phyloP scores from a whole-genome alignment of 2,888 invertebrate species.

The Rhagophthalmus giganteus region DNA sequence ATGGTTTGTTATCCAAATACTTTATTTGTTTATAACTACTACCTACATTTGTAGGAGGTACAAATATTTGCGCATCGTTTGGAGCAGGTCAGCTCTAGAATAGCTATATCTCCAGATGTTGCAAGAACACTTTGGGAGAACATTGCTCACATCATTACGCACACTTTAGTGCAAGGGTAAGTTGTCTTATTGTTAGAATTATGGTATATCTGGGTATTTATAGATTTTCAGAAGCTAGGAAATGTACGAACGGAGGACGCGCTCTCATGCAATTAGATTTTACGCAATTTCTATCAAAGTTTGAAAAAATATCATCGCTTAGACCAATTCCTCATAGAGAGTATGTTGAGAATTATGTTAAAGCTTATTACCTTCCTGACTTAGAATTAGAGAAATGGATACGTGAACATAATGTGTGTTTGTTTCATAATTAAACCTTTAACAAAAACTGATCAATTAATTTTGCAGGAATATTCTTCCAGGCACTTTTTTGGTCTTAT shows the following conservation, averaged over 20 bases:
- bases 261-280: slow-evolving; percentile 98
- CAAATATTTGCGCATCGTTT: slow-evolving; percentile 79
- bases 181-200: too few species aligned
- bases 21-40: too few species aligned
- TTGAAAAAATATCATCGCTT: slow-evolving; percentile 82
- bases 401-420: slow-evolving; percentile 70
- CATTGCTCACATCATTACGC: slow-evolving; percentile 81
- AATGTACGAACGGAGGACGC: slow-evolving; percentile 94
- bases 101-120: slow-evolving; percentile 72
- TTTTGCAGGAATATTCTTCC: slow-evolving; percentile 79
- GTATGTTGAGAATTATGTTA: slow-evolving; percentile 92
- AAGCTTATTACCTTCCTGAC: slow-evolving; percentile 93
- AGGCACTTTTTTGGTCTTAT: slow-evolving; percentile 86
- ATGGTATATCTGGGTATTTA: too few species aligned
- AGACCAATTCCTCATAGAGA: slow-evolving; percentile 86
- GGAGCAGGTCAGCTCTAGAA: slow-evolving; percentile 69
- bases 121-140: slow-evolving; percentile 82
- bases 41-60: slow-evolving; percentile 65
- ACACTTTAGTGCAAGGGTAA: slow-evolving; percentile 90
- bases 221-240: slow-evolving; percentile 84
- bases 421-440: too few species aligned
- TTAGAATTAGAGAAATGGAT: slow-evolving; percentile 88
- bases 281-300: slow-evolving; percentile 87
- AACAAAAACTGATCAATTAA: too few species aligned
- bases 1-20: slow-evolving; percentile 59